Base-by-base conservation (phyloP, 1,140 invertebrate species). In the Trichogramma pretiosum region DNA sequence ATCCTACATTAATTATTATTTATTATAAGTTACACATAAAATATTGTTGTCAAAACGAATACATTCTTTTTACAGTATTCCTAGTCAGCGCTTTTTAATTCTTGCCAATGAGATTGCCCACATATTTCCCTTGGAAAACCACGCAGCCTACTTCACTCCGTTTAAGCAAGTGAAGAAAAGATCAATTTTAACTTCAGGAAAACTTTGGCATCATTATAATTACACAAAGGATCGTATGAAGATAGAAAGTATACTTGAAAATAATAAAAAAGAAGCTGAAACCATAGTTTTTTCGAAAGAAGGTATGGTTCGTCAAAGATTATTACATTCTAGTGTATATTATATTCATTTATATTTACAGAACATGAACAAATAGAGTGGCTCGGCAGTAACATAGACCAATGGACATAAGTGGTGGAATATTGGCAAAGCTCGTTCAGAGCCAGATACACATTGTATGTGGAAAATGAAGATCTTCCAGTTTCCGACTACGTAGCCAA, bases 101-200 rank as follows among this genome's bases (percentile, higher is more conserved):
- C 19, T 48, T n/a, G 36, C 46, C 8, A 34, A 40, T 13, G 22
- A 40, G 34, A 40, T 48, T 16, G 28, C 10, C 5, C 19, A 40
- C 8, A 48, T 26, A 23, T 48, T 48, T 40, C 26, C 17, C 3
- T 36, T 26, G 11, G 46, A 48, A 24, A 34, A 24, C 16, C 9
- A 18, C 4, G 38, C 33, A 13, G 41, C 37, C 0, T 48, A 48
- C 24, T 48, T 40, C 19, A 48, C 36, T 10, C 46, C 46, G 22
- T 48, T 40, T 39, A 24, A 10, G 22, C 36, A 24, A 9, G 24
- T 23, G 17, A 30, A 30, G n/a, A 10, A 33, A 22, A 3, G 11
- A 2, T 30, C 18, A n/a, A 23, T 34, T 7, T 22, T 33, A 8
- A 16, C 43, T 5, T 33, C 13, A 0, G 46, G 46, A 5, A 41